Percentiles rank a stretch among this genome's conserved stretches.
phyloP scores from a whole-genome alignment of 2,888 invertebrate species.

The Cephus pulcher region DNA sequence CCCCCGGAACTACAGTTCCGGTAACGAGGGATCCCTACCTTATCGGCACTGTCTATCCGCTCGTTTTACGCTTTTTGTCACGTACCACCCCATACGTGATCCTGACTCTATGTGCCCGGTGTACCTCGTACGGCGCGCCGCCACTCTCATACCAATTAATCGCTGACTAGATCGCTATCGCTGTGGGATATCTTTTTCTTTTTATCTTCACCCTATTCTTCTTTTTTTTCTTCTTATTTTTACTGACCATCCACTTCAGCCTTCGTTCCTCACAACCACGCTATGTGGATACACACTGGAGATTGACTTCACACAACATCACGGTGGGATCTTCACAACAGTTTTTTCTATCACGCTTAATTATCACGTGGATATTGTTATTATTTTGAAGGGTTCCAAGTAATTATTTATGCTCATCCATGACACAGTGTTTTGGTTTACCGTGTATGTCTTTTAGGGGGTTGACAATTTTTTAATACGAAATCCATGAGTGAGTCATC shows the following conservation, averaged over 20 bases:
- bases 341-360: neutral
- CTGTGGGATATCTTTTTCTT: slow-evolving; percentile 48
- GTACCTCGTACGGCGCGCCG: slow-evolving; percentile 35
- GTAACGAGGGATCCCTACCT: slow-evolving; percentile 47
- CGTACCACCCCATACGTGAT: slow-evolving; percentile 46
- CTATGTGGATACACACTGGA: neutral
- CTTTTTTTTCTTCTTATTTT: neutral
- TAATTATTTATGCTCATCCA: neutral
- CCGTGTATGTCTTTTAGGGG: neutral
- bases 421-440: neutral
- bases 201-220: neutral
- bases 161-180: slow-evolving; percentile 56
- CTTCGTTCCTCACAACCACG: neutral
- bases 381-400: neutral
- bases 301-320: neutral
- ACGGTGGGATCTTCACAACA: neutral
- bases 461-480: neutral
- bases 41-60: slow-evolving; percentile 53
- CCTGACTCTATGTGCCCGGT: slow-evolving; percentile 25
- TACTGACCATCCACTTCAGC: neutral
- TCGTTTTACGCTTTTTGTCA: slow-evolving; percentile 51
- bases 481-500: too few species aligned
- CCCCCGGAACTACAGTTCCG: slow-evolving; percentile 55
- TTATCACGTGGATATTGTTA: neutral
- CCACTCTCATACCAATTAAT: slow-evolving; percentile 65